Conservation (phyloP, 2,888 invertebrate species). For the Mythimna vitellina region DNA sequence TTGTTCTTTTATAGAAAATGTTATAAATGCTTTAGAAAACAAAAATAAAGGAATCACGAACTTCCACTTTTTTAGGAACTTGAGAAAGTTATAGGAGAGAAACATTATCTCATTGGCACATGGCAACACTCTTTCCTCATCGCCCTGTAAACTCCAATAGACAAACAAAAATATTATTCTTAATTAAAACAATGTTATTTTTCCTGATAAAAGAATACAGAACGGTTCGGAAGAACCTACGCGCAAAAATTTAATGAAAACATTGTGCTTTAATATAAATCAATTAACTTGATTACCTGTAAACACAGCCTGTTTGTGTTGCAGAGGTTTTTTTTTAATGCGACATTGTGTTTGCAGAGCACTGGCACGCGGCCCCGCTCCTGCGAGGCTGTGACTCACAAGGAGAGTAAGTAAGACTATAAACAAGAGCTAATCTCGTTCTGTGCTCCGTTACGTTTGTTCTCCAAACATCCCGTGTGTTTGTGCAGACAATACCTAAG, state of each 20-base stretch:
- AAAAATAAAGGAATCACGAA: not conserved
- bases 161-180: conserved; percentile 35
- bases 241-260: conserved; percentile 31
- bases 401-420: conserved; percentile 73
- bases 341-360: conserved; percentile 16
- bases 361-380: conserved; percentile 40
- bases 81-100: not conserved
- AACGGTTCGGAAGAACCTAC: not conserved
- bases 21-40: not conserved
- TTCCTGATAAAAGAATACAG: conserved; percentile 18
- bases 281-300: conserved; percentile 39
- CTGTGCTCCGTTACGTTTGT: conserved; percentile 85
- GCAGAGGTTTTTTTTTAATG: conserved; percentile 18
- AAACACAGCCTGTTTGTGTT: conserved; percentile 20
- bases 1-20: conserved; percentile 4
- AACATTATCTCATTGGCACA: not conserved
- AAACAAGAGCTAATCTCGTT: conserved; percentile 87
- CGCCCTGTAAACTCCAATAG: not conserved
- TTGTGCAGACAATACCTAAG: conserved; percentile 88
- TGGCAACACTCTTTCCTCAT: not conserved
- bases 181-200: conserved; percentile 25
- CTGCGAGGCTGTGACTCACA: conserved; percentile 54
- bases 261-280: conserved; percentile 25
- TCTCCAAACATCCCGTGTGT: conserved; percentile 82
- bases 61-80: no score